Base-by-base conservation (phyloP, 2,888 invertebrate genomes). In the Labia minor region DNA sequence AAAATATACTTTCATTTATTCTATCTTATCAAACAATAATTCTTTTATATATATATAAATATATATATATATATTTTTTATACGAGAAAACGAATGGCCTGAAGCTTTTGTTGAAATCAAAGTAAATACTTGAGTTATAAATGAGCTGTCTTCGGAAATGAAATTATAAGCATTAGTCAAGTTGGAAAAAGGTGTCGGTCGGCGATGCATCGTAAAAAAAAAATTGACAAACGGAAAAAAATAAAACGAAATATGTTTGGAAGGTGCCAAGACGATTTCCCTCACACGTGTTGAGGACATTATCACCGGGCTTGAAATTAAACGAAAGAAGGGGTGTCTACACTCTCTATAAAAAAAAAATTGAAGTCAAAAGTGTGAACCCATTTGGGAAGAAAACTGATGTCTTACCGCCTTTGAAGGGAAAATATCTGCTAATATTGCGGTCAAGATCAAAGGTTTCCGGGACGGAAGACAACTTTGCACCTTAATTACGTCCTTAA, bases 401-500 rank as follows among this genome's bases (percentile, higher is more conserved):
- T 49, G 49, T 49, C 49, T 49, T 49, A 26, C 49, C 14, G 49
- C n/a, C 49, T 49, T 49, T 49, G 49, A 49, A n/a, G 49, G 49
- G 16, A 49, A 16, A 14, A n/a, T 49, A 49, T 49, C 49, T 3
- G 49, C 49, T 49, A 49, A 49, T 49, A 49, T 49, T 49, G 49
- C 49, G 49, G 49, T 49, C 49, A 49, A 49, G 49, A 49, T 49
- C 49, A 49, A 49, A 49, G 49, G 49, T 16, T n/a, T 49, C 49
- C 49, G 49, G 49, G 8, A 16, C 49, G 49, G 49, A 49, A 49
- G 49, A 49, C 49, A 49, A 49, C 49, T 49, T 49, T 16, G 49
- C 49, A 49, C 49, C 49, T 49, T 49, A 49, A 49, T 49, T 49
- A 49, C 49, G 49, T 49, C 49, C 49, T 49, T 49, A 49, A 49